Percentiles rank a stretch among this genome's conserved stretches.
phyloP scores from a whole-genome alignment of 2,888 invertebrate genomes.

The Atrina japonica region DNA sequence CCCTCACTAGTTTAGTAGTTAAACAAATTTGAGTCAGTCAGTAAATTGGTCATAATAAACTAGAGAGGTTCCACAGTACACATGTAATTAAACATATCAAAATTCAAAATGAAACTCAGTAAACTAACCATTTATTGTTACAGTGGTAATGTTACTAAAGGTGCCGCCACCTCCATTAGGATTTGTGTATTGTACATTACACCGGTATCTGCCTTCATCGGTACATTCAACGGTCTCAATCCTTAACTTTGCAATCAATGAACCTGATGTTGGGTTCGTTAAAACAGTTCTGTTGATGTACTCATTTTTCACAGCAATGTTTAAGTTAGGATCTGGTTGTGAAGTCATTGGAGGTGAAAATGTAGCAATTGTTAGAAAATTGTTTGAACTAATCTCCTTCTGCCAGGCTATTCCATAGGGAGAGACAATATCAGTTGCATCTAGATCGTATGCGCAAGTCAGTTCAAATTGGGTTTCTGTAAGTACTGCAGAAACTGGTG shows the following conservation, averaged over 20 bases:
- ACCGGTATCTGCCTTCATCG: slow-evolving; percentile 26
- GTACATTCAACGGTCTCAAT: slow-evolving; percentile 10
- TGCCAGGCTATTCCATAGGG: not conserved
- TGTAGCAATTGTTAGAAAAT: not conserved
- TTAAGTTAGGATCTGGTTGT: not conserved
- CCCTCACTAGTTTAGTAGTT: no score
- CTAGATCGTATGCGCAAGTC: slow-evolving; percentile 15
- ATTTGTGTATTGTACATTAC: not conserved
- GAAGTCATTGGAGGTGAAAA: slow-evolving; percentile 16
- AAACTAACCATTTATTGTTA: slow-evolving; percentile 12
- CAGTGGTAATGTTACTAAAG: not conserved
- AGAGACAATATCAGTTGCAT: not conserved
- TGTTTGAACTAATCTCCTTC: not conserved
- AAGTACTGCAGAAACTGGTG: not conserved
- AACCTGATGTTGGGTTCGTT: not conserved
- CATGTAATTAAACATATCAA: no score
- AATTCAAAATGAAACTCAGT: not conserved
- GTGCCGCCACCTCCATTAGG: not conserved
- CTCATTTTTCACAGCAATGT: no score
- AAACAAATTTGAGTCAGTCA: no score
- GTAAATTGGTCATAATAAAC: not conserved
- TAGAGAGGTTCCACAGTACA: no score
- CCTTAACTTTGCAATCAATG: slow-evolving; percentile 7
- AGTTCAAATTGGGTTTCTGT: slow-evolving; percentile 7
- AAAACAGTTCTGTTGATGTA: slow-evolving; percentile 3